These are phyloP conservation scores for Propsilocerus akamusi DNA, from an alignment of 1,140 invertebrate genomes.

Conservation along the genomic window DNA sequence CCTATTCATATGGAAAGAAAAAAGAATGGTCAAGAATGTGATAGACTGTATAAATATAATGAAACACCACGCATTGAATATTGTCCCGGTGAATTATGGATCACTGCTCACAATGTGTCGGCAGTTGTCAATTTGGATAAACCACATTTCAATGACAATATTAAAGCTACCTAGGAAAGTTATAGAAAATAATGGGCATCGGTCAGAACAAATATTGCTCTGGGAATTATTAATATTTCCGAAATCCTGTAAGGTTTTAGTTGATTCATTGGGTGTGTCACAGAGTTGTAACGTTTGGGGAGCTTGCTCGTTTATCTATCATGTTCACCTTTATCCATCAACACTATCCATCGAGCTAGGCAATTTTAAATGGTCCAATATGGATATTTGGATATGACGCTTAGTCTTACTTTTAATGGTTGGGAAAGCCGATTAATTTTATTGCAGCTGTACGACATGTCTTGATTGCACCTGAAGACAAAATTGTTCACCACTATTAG, in stretches of 20 bases:
- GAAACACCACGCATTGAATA: slow-evolving; percentile 69
- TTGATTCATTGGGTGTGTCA: slow-evolving; percentile 73
- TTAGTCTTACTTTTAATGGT: too few relatives aligned
- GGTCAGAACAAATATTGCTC: slow-evolving; percentile 74
- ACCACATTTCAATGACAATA: slow-evolving; percentile 77
- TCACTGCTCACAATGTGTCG: slow-evolving; percentile 80
- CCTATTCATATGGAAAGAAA: slow-evolving; percentile 76
- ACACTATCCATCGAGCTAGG: too few relatives aligned
- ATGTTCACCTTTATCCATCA: too few relatives aligned
- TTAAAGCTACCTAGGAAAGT: slow-evolving; percentile 59
- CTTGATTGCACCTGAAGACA: too few relatives aligned
- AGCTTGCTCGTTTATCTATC: slow-evolving; percentile 78
- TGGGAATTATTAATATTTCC: slow-evolving; percentile 85
- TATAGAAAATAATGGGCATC: slow-evolving; percentile 69
- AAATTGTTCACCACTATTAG: too few relatives aligned
- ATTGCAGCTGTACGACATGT: too few relatives aligned
- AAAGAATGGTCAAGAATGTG: slow-evolving; percentile 69
- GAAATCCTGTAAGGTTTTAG: slow-evolving; percentile 73
- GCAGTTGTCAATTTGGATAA: slow-evolving; percentile 88
- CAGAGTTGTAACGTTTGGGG: slow-evolving; percentile 93
- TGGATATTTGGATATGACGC: too few relatives aligned
- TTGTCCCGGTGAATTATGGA: slow-evolving; percentile 86
- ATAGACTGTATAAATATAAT: slow-evolving; percentile 70
- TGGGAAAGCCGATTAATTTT: too few relatives aligned
- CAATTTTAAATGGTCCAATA: too few relatives aligned